These are phyloP conservation scores for Marronus borbonicus DNA, from an alignment of 2,888 invertebrate species.

Conservation along the genomic window DNA sequence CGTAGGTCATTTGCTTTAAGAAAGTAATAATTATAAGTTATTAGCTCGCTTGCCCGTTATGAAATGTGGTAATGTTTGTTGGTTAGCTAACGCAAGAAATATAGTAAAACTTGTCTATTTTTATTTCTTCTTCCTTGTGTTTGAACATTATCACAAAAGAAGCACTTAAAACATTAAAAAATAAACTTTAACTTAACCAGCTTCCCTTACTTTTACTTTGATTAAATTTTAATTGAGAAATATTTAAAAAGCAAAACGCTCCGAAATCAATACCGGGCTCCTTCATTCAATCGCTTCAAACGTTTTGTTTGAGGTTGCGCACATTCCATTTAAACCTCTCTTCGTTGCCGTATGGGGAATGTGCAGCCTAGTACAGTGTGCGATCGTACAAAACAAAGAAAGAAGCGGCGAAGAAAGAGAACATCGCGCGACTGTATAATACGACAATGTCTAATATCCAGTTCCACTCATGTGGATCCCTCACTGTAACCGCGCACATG, in stretches of 20 bases:
- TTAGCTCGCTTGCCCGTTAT: slow-evolving; percentile 28
- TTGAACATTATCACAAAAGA: background rate
- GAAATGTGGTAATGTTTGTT: slow-evolving; percentile 30
- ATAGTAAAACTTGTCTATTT: background rate
- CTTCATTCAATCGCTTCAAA: slow-evolving; percentile 6
- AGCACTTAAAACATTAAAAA: background rate
- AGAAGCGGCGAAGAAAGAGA: slow-evolving; percentile 16
- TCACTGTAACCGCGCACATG: slow-evolving; percentile 54
- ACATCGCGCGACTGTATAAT: slow-evolving; percentile 22
- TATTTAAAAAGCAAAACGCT: slow-evolving; percentile 2
- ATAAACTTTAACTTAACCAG: too few species aligned
- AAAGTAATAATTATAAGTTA: slow-evolving; percentile 45
- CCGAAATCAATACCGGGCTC: slow-evolving; percentile 7
- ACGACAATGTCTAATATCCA: slow-evolving; percentile 58
- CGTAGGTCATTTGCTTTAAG: slow-evolving; percentile 41
- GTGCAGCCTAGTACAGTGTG: background rate
- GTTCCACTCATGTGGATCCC: slow-evolving; percentile 57
- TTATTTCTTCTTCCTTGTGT: background rate
- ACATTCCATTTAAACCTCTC: slow-evolving; percentile 25
- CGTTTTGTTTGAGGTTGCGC: slow-evolving; percentile 22
- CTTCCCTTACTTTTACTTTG: background rate
- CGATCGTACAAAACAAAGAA: background rate
- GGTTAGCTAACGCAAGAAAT: background rate
- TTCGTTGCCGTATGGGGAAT: background rate
- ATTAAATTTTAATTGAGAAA: slow-evolving; percentile 2